Base-by-base conservation (phyloP, 92 coral and sea anemone genomes). In the Anthopleura xanthogrammica region DNA sequence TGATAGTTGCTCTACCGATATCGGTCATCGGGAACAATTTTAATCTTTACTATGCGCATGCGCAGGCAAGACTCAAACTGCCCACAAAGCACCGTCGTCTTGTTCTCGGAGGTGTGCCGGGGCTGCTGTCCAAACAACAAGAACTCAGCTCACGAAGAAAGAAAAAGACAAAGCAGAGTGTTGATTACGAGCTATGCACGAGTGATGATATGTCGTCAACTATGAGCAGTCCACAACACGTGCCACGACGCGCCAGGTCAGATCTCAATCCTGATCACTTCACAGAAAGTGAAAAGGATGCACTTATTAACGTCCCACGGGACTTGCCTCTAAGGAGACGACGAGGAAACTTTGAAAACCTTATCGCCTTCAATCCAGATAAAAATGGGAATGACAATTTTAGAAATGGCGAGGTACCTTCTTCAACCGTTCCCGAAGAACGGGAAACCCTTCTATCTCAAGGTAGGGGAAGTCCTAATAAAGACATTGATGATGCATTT, bases 1-100 rank as follows among this genome's bases (percentile, higher is more conserved):
- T 96, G 84, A 91, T 96, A 72, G 98, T 96, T 5, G 98, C 98
- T 54, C 71, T 96, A 78, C 98, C 98, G 22, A 93, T 95, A 19
- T 96, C 99, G 19, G 98, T 96, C 73, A 95, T 95, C 42, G 99
- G 99, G 74, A 96, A 95, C 81, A 90, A 95, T 64, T 96, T 96
- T 65, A 93, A 76, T 79, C 85, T 96, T 77, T 96, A 94, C 82
- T 96, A 96, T 55, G 93, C 98, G 81, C 99, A 94, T 83, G 98
- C 98, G 16, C 98, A 95, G 83, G 96, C 99, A 2, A 93, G 98
- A 85, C 92, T 96, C 24, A 96, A 94, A 85, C 93, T 96, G n/a
- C 99, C 99, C 9, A 77, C 88, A 78, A 94, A 94, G 62, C 96
- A 93, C 66, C 94, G 88, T 7, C 95, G 95, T 41, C 77, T 93